These are phyloP conservation scores for Bombus impatiens DNA, from an alignment of 1,140 invertebrate genomes.

Conservation along the genomic window DNA sequence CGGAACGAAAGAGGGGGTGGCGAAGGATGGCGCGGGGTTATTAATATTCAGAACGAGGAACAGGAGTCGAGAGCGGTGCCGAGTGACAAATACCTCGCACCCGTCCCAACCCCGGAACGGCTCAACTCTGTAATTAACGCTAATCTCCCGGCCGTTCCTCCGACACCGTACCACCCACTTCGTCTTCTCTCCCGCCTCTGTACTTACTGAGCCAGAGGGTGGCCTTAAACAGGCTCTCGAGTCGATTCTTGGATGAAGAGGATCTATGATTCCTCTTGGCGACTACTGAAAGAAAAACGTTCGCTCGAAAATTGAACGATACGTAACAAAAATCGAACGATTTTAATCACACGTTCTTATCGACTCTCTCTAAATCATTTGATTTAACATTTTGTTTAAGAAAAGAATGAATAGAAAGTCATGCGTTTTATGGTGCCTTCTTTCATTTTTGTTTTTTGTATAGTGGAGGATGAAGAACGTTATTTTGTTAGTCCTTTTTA, in stretches of 20 bases:
- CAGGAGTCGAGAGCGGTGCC: slow-evolving; percentile 72
- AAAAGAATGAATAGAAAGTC: not conserved
- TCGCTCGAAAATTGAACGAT: not conserved
- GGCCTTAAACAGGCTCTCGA: slow-evolving; percentile 62
- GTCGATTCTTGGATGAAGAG: slow-evolving; percentile 54
- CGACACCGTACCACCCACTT: slow-evolving; percentile 71
- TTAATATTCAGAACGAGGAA: slow-evolving; percentile 80
- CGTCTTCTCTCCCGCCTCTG: slow-evolving; percentile 68
- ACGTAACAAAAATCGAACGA: not conserved
- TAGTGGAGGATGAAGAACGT: not conserved
- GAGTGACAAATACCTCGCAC: slow-evolving; percentile 80
- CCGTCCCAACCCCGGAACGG: slow-evolving; percentile 70
- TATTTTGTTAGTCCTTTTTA: slow-evolving; percentile 33
- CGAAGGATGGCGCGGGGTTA: slow-evolving; percentile 70
- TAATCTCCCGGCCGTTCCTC: slow-evolving; percentile 78
- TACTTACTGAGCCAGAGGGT: slow-evolving; percentile 62
- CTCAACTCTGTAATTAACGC: slow-evolving; percentile 81
- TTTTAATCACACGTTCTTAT: not conserved
- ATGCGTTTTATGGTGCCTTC: not conserved
- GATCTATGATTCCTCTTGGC: slow-evolving; percentile 41
- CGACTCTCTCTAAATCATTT: not conserved
- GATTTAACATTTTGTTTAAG: not conserved
- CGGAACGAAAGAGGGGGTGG: slow-evolving; percentile 30
- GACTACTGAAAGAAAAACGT: not conserved
- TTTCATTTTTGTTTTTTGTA: not conserved